Evolutionary conservation across 37 sponge, comb jelly and placozoan genomes (phyloP).

Genomic region (Eunapius fragilis): DNA sequence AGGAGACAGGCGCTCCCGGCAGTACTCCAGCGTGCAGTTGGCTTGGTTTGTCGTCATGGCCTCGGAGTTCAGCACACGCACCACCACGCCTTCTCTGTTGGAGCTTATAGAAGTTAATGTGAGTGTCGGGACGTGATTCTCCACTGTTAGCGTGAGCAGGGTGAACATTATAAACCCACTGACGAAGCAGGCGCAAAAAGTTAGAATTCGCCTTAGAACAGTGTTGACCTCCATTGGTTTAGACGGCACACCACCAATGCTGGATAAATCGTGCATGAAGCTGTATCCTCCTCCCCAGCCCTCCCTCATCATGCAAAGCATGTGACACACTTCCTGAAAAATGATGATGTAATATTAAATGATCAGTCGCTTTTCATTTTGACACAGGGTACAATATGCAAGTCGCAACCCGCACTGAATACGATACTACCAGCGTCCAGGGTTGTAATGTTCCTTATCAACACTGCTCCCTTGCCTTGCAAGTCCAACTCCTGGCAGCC

Average conservation of each 20-base stretch:
- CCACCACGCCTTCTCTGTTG: neutral
- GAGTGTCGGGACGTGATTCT: too few species aligned
- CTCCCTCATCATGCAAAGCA: neutral
- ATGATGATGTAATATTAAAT: neutral
- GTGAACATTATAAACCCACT: neutral
- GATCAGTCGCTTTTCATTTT: constrained; percentile 54
- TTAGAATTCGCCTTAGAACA: neutral
- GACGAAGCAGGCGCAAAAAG: neutral
- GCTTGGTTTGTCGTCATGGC: neutral
- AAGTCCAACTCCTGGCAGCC: constrained; percentile 9
- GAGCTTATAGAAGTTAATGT: neutral
- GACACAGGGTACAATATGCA: constrained; percentile 55
- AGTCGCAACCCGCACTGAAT: constrained; percentile 44
- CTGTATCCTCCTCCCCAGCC: neutral
- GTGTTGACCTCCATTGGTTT: neutral
- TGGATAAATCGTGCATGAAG: neutral
- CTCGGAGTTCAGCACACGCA: neutral
- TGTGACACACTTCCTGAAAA: neutral
- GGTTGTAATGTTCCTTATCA: constrained; percentile 18
- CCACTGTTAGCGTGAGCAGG: neutral
- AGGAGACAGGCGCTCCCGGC: neutral
- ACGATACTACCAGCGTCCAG: constrained; percentile 40
- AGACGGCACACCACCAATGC: neutral
- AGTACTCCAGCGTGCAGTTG: neutral
- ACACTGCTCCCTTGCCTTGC: neutral